These are phyloP conservation scores for Gerosis bhagava DNA, from an alignment of 2,888 invertebrate genomes.

Conservation along the genomic window DNA sequence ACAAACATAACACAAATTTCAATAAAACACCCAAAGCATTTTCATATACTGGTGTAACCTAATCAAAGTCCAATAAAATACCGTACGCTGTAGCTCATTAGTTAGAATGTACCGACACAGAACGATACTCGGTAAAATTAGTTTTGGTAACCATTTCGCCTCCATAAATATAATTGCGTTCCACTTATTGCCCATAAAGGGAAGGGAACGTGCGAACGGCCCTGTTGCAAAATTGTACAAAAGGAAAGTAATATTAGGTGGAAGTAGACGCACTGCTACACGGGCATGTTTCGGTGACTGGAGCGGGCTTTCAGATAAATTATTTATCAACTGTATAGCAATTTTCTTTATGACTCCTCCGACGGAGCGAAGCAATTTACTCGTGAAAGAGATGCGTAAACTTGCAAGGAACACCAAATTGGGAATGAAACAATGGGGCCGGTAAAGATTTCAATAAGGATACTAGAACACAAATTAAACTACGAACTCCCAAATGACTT, in stretches of 20 bases:
- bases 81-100: constrained; percentile 38
- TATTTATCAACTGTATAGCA: constrained; percentile 83
- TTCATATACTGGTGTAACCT: constrained; percentile 20
- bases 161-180: constrained; percentile 81
- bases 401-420: constrained; percentile 77
- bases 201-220: constrained; percentile 79
- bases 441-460: constrained; percentile 70
- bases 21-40: constrained; percentile 16
- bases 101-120: constrained; percentile 43
- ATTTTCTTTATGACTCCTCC: constrained; percentile 83
- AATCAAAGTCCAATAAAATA: constrained; percentile 27
- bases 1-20: too few species aligned
- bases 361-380: constrained; percentile 80
- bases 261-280: constrained; percentile 68
- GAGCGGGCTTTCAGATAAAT: constrained; percentile 81
- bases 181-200: constrained; percentile 82
- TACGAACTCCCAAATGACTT: neutral
- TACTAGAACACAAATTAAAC: constrained; percentile 17
- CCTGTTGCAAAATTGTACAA: constrained; percentile 81
- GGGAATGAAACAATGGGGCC: constrained; percentile 69
- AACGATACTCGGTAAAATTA: constrained; percentile 73
- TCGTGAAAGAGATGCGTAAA: constrained; percentile 80
- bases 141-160: constrained; percentile 75
- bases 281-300: constrained; percentile 77
- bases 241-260: constrained; percentile 80